Percentiles rank a stretch among this genome's conserved stretches.
These are phyloP conservation scores for Callorhinus ursinus DNA, from an alignment of 2,113 vertebrate species.

Conservation along the genomic window DNA sequence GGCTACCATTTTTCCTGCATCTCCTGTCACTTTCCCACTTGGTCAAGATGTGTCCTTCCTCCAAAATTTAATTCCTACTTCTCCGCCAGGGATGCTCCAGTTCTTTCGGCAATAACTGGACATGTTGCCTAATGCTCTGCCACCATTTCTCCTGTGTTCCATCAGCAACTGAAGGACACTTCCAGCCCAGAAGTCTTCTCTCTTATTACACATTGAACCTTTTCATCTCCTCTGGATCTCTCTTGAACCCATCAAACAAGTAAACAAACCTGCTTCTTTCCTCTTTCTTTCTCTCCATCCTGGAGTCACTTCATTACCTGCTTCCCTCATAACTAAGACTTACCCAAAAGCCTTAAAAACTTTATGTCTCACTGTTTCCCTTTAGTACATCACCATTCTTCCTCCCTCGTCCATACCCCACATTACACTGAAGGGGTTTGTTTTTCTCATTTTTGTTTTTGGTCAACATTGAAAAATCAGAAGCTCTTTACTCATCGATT, in stretches of 20 bases:
- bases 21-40: not conserved
- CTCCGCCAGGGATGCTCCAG: not conserved
- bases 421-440: not conserved
- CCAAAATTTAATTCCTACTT: not conserved
- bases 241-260: not conserved
- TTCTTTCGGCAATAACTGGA: no score
- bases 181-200: not conserved
- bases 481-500: not conserved
- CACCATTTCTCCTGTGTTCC: not conserved
- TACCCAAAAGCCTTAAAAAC: not conserved
- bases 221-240: not conserved
- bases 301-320: not conserved
- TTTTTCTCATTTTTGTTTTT: not conserved
- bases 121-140: rapidly evolving
- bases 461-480: not conserved
- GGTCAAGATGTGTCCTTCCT: not conserved
- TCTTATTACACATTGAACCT: not conserved
- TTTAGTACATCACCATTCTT: not conserved
- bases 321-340: not conserved
- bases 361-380: not conserved
- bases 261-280: not conserved
- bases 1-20: no score
- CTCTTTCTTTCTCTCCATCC: not conserved
- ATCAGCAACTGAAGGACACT: not conserved
- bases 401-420: not conserved